Base-by-base conservation (phyloP, 1,140 invertebrate species). In the Drosophila equinoxialis region DNA sequence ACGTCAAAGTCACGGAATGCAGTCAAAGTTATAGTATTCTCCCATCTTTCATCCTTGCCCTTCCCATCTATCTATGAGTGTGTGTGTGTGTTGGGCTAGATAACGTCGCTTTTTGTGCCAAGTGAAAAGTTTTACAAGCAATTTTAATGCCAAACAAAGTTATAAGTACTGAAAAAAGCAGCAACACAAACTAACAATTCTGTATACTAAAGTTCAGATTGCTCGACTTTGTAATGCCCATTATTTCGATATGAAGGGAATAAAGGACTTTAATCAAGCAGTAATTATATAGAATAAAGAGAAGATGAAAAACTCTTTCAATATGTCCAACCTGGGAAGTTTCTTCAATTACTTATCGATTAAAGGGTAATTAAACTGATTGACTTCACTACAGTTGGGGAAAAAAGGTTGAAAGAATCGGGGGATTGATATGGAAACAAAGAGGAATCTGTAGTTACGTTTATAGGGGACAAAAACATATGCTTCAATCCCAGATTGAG, bases 71-170 rank as follows among this genome's bases (percentile, higher is more conserved):
- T 30, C 5, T 30, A 1, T 30, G 30, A 6, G 30, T 30, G 30
- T 26, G 26, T 30, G 30, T 63, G 63, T 68, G 23, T 68, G 58
- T 54, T 62, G 55, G 65, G 55, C 59, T 61, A 78, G 76, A 78
- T 78, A 78, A 76, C 73, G 76, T 71, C 55, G 68, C 73, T 78
- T 70, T 70, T 77, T 81, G 70, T 71, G 75, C 69, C 64, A 86
- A 87, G 71, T 82, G 79, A 68, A 79, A 86, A 86, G 79, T 86
- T 86, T 87, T 86, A 82, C 82, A 87, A 86, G 83, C 82, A 87
- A 83, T 87, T 86, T 86, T 87, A 86, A 86, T 86, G 83, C 82
- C 83, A 71, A 76, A 68, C 79, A 87, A 86, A 86, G 83, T 86
- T 86, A 83, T 86, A 86, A 86, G 82, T 83, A 86, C 83, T 77